Evolutionary conservation across 2,113 vertebrate species (phyloP), one percentile per base, ranked within the genome.

Genomic region (Carettochelys insculpta): DNA sequence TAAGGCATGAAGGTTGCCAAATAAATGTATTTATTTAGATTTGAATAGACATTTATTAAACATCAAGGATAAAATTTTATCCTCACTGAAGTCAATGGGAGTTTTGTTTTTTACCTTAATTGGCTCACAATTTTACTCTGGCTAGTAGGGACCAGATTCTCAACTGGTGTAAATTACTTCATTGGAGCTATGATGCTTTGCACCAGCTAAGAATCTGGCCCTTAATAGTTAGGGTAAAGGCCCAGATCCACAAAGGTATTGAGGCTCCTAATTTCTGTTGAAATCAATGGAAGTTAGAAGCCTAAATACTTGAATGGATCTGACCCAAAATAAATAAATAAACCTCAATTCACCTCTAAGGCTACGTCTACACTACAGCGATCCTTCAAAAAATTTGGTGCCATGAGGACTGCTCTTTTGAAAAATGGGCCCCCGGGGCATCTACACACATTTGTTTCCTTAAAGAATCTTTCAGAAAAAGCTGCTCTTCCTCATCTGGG

Each of bases 1-100:
- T 76, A 81, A 93, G 88, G 71, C 90, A 83, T 93, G 85, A 90
- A n/a, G 51, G 78, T 81, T 91, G 83, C n/a, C 80, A 87, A 73
- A 85, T 38, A 34, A 0, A 1, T 85, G 22, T 93, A 87, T 85
- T n/a, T 93, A 56, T 90, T 94, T 29, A 91, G 86, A 41, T 50
- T 52, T 52, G 22, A 80, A 45, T 16, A 41, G 77, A 10, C 9
- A 38, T 68, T 77, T 79, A 85, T 31, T 52, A 92, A 83, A 80
- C 88, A 82, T 85, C 78, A 52, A 56, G 82, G 34, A 65, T 65
- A 17, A n/a, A 65, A 48, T 68, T 94, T 58, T 79, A 50, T 27
- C n/a, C n/a, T 11, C 41, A 43, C 38, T 41, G 68, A 73, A 73
- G 24, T 25, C 68, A 73, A 43, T 43, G 38, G 41, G 22, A 73